Evolutionary conservation across 2,888 invertebrate genomes (phyloP).

Genomic region (Ophioninae sp.): DNA sequence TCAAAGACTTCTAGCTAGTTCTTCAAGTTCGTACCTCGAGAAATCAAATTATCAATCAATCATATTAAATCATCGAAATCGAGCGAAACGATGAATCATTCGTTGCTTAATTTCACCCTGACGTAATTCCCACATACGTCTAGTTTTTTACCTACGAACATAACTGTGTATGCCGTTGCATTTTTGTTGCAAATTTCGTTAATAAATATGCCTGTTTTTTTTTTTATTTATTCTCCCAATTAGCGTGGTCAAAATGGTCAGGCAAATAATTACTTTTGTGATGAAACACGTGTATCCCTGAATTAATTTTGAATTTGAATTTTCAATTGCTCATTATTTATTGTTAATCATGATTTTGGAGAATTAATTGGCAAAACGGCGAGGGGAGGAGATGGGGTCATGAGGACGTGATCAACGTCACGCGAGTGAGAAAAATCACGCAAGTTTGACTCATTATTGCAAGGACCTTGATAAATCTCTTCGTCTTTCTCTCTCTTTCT

Average conservation of each 20-base stretch:
- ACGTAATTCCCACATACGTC: not conserved
- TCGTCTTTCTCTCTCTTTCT: not conserved
- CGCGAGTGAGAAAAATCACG: slow-evolving; percentile 1
- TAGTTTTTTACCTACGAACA: not conserved
- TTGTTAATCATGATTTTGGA: not conserved
- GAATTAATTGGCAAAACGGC: not conserved
- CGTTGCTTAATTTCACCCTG: not conserved
- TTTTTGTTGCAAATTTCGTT: not conserved
- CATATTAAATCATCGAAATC: not conserved
- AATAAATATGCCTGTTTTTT: not conserved
- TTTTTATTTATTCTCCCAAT: not conserved
- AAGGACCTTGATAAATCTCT: not conserved
- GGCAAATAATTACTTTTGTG: not conserved
- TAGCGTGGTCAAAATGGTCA: not conserved
- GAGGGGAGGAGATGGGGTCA: not conserved
- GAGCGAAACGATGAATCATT: not conserved
- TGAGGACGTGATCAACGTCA: slow-evolving; percentile 9
- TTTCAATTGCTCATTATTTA: not conserved
- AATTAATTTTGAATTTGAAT: not conserved
- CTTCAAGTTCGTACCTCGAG: not conserved
- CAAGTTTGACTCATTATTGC: slow-evolving; percentile 3
- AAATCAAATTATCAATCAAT: not conserved
- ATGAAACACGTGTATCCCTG: not conserved
- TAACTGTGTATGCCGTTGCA: not conserved
- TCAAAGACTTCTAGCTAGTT: not conserved